phyloP scores from a whole-genome alignment of 2,113 vertebrate species.

The Rattus norvegicus region GRCr8 NC_086036.1:80210001-80210500 shows the following conservation, averaged over 20 bases:
- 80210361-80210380: neutral
- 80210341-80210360: neutral
- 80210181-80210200: constrained; percentile 51
- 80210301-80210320: rapidly evolving
- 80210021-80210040: neutral
- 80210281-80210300: neutral
- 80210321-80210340: neutral
- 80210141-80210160: constrained; percentile 11
- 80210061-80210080: constrained; percentile 57
- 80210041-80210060: constrained; percentile 29
- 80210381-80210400: neutral
- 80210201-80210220: constrained; percentile 27
- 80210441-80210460: neutral
- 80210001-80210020: constrained; percentile 50
- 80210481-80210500: constrained; percentile 17
- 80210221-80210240: constrained; percentile 21
- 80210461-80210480: constrained; percentile 57
- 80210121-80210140: constrained; percentile 53
- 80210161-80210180: constrained; percentile 28
- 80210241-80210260: neutral
- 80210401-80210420: neutral
- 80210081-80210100: constrained; percentile 41
- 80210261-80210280: neutral
- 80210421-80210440: constrained; percentile 30
- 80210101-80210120: constrained; percentile 41